phyloP scores from a whole-genome alignment of 2,797 vertebrate species.

The Xyrichtys novacula region DNA sequence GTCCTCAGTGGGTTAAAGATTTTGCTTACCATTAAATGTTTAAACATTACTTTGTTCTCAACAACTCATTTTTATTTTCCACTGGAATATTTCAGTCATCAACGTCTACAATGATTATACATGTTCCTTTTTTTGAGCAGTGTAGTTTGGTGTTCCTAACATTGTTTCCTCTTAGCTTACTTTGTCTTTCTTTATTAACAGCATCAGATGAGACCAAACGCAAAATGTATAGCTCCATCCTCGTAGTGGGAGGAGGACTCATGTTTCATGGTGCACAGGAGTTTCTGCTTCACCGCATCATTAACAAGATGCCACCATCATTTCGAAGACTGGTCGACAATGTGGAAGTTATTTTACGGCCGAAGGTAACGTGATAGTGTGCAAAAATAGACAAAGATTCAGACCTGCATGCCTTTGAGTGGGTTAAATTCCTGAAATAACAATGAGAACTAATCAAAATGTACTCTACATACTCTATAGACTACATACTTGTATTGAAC shows the following conservation, averaged over 20 bases:
- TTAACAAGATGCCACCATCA: conserved; percentile 99
- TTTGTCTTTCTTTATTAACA: conserved; percentile 67
- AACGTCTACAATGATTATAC: too few relatives aligned
- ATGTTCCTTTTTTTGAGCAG: too few relatives aligned
- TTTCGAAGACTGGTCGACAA: conserved; percentile 97
- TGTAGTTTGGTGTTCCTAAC: neutral
- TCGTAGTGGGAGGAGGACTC: conserved; percentile 96
- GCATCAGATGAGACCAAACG: conserved; percentile 98
- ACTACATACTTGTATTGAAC: neutral
- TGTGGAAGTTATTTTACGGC: conserved; percentile 96
- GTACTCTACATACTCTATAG: too few relatives aligned
- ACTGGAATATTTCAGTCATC: too few relatives aligned
- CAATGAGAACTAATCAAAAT: too few relatives aligned
- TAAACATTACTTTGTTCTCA: too few relatives aligned
- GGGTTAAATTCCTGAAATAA: too few relatives aligned
- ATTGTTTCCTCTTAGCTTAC: neutral
- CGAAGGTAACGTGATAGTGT: conserved; percentile 87
- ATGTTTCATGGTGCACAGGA: conserved; percentile 96
- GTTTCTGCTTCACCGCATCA: conserved; percentile 96
- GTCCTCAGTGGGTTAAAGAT: too few relatives aligned
- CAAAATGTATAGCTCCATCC: conserved; percentile 98
- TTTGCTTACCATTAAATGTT: too few relatives aligned
- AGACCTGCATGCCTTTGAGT: neutral
- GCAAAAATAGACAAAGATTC: neutral
- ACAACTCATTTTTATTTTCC: too few relatives aligned